A percentile compares a stretch with the other conserved stretches of the same genome.
These are phyloP conservation scores for Raja brachyura DNA, from an alignment of 2,113 vertebrate genomes.

Conservation along the genomic window DNA sequence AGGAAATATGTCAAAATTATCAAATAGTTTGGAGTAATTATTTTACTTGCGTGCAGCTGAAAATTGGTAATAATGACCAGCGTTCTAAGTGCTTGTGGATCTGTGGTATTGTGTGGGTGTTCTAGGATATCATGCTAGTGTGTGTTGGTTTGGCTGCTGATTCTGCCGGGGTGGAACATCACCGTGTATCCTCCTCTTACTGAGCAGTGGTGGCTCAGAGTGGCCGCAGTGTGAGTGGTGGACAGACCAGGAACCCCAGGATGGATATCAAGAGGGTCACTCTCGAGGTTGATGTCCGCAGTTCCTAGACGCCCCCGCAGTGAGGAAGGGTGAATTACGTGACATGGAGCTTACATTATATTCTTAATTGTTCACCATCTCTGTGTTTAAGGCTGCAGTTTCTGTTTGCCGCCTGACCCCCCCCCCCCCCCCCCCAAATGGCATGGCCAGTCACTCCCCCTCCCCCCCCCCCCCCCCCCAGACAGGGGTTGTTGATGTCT, in stretches of 20 bases:
- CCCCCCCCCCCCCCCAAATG: too few relatives aligned
- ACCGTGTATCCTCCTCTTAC: not conserved
- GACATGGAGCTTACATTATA: too few relatives aligned
- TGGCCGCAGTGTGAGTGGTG: too few relatives aligned
- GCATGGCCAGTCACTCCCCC: too few relatives aligned
- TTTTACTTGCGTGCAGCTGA: not conserved
- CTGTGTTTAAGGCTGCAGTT: too few relatives aligned
- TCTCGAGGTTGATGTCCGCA: not conserved
- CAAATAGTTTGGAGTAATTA: slow-evolving; percentile 11
- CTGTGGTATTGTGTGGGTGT: not conserved
- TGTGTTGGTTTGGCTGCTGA: not conserved
- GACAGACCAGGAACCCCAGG: not conserved
- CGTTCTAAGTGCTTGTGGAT: not conserved
- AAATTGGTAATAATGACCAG: not conserved
- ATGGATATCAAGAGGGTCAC: not conserved
- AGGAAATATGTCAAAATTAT: slow-evolving; percentile 9
- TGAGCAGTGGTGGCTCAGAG: not conserved
- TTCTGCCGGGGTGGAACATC: not conserved
- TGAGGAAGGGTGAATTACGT: too few relatives aligned
- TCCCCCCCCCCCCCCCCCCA: too few relatives aligned
- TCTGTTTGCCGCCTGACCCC: too few relatives aligned
- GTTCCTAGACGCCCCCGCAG: not conserved
- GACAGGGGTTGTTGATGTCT: too few relatives aligned
- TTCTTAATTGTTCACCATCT: too few relatives aligned
- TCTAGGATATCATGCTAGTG: not conserved